phyloP scores from a whole-genome alignment of 1,140 invertebrate genomes.

The Drosophila nasuta region DNA sequence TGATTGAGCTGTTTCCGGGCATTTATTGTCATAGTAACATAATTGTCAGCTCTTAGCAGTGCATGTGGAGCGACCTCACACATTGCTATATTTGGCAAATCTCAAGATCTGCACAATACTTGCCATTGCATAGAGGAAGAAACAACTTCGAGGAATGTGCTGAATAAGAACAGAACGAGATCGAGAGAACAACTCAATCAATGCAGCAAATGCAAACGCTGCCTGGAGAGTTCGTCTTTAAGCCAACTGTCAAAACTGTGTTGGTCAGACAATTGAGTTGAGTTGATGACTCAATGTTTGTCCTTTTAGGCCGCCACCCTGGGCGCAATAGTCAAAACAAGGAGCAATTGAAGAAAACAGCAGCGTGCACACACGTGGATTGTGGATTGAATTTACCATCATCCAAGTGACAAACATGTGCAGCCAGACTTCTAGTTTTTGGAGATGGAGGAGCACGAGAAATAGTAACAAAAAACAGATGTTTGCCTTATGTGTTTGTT shows the following conservation, averaged over 20 bases:
- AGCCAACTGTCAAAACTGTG: slow-evolving; percentile 61
- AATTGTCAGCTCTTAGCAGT: slow-evolving; percentile 18
- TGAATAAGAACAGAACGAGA: slow-evolving; percentile 20
- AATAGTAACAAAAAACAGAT: slow-evolving; percentile 50
- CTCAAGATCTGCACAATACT: slow-evolving; percentile 35
- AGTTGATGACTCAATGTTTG: slow-evolving; percentile 68
- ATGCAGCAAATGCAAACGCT: slow-evolving; percentile 55
- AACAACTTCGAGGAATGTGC: slow-evolving; percentile 43
- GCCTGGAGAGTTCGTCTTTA: slow-evolving; percentile 48
- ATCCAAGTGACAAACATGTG: slow-evolving; percentile 58
- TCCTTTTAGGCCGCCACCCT: slow-evolving; percentile 51
- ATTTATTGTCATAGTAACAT: slow-evolving; percentile 16
- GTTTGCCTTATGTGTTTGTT: slow-evolving; percentile 54
- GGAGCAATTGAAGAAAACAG: background rate
- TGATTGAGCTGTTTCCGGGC: slow-evolving; percentile 48
- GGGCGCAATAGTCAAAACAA: slow-evolving; percentile 65
- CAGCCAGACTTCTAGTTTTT: slow-evolving; percentile 27
- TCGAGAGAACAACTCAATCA: slow-evolving; percentile 65
- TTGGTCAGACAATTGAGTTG: slow-evolving; percentile 32
- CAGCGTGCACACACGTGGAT: slow-evolving; percentile 53
- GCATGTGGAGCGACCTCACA: slow-evolving; percentile 23
- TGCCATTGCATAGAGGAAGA: background rate
- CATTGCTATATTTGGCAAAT: slow-evolving; percentile 14
- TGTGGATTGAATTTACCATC: background rate
- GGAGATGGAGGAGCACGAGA: slow-evolving; percentile 18